These are phyloP conservation scores for Brevimyrus niger DNA, from an alignment of 2,113 vertebrate species.

Conservation along the genomic window DNA sequence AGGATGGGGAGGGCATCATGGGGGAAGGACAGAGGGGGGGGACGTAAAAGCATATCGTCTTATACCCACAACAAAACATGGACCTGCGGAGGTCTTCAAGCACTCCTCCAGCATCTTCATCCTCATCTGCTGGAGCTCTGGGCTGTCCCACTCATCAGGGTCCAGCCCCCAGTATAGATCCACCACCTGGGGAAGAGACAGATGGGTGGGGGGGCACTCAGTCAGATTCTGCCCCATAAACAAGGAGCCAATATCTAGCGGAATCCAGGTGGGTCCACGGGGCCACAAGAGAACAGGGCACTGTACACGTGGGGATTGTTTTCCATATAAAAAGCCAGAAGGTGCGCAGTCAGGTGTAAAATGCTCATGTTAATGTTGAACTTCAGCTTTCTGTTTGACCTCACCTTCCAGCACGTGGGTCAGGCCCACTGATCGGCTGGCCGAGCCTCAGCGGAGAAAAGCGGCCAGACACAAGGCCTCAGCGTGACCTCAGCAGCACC, in stretches of 20 bases:
- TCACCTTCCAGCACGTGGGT: background rate
- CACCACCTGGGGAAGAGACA: constrained; percentile 69
- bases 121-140: constrained; percentile 82
- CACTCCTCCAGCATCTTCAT: constrained; percentile 89
- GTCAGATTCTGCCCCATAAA: background rate
- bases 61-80: constrained; percentile 98
- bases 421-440: background rate
- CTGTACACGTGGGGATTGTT: background rate
- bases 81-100: constrained; percentile 92
- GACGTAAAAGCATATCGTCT: constrained; percentile 47
- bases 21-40: too few species aligned
- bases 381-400: background rate
- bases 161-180: constrained; percentile 96
- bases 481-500: background rate
- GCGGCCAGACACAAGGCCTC: background rate
- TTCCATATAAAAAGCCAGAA: background rate
- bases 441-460: background rate
- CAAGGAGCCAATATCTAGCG: background rate
- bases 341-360: background rate
- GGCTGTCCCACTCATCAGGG: constrained; percentile 87
- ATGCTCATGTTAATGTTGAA: background rate
- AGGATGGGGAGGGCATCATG: too few species aligned
- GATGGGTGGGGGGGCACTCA: background rate
- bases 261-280: background rate
- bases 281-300: background rate